Conservation (phyloP, 30 jellyfish, hydroid and myxozoan genomes). For the Cassiopea andromeda region DNA sequence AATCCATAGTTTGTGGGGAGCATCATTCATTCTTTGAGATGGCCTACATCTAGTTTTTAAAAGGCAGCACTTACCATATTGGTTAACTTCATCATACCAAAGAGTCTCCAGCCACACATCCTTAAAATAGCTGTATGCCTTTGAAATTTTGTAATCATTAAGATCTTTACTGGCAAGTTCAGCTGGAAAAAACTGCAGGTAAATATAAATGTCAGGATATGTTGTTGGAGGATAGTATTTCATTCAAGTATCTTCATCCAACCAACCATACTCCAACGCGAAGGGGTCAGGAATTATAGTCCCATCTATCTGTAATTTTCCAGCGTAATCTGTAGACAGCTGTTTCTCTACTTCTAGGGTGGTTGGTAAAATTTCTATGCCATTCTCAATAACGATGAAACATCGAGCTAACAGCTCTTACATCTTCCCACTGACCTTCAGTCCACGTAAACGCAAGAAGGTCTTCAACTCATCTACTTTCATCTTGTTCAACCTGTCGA, state of each 20-base stretch:
- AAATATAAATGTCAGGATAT: background rate
- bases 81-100: background rate
- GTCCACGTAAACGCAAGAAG: background rate
- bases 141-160: background rate
- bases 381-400: constrained; percentile 20
- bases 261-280: constrained; percentile 15
- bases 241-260: constrained; percentile 12
- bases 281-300: constrained; percentile 12
- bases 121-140: background rate
- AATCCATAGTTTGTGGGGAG: background rate
- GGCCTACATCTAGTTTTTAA: background rate
- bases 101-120: background rate
- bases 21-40: background rate
- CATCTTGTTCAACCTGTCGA: constrained; percentile 3
- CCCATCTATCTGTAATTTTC: background rate
- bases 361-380: constrained; percentile 1
- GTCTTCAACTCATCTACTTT: constrained; percentile 10
- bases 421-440: background rate
- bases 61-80: background rate
- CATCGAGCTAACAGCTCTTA: constrained; percentile 7
- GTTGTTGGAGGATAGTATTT: constrained; percentile 30
- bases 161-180: background rate
- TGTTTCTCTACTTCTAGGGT: constrained; percentile 33
- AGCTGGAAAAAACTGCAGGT: background rate
- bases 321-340: constrained; percentile 1